A percentile compares a stretch with the other conserved stretches of the same genome.
Evolutionary conservation across 2,888 invertebrate genomes (phyloP).

Genomic region (Conistra vaccinii): DNA sequence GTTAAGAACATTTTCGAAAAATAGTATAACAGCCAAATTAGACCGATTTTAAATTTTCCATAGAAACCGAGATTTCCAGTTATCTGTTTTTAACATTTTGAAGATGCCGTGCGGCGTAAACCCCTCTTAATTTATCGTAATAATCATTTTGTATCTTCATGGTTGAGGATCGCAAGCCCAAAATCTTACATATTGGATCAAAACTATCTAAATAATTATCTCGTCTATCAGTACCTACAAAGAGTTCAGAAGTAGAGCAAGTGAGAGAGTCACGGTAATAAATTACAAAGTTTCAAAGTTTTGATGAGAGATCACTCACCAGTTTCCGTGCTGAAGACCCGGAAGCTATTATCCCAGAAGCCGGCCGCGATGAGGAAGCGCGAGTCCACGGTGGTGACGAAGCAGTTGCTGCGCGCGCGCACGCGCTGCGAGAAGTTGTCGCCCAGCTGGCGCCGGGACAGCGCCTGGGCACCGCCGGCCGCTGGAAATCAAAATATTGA

Average conservation of each 20-base stretch:
- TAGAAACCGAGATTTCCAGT: no score
- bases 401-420: conserved; percentile 97
- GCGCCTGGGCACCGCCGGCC: conserved; percentile 94
- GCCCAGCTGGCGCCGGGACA: conserved; percentile 96
- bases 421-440: conserved; percentile 99
- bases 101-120: no score
- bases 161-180: neutral
- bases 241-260: neutral
- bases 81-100: no score
- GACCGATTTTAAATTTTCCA: no score
- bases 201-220: neutral
- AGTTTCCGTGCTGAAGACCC: conserved; percentile 99
- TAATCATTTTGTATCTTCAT: neutral
- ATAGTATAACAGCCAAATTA: no score
- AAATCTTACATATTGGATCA: neutral
- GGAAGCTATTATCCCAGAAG: conserved; percentile 99
- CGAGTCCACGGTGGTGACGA: conserved; percentile 99
- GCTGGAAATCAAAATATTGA: conserved; percentile 82
- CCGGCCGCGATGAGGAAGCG: conserved; percentile 99
- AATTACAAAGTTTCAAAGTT: neutral
- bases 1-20: no score
- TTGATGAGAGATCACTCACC: conserved; percentile 87
- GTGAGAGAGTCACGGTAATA: neutral
- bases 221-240: no score
- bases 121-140: neutral